A percentile compares a stretch with the other conserved stretches of the same genome.
Conservation (phyloP, 2,797 vertebrate species). For the Vipera ursinii region DNA sequence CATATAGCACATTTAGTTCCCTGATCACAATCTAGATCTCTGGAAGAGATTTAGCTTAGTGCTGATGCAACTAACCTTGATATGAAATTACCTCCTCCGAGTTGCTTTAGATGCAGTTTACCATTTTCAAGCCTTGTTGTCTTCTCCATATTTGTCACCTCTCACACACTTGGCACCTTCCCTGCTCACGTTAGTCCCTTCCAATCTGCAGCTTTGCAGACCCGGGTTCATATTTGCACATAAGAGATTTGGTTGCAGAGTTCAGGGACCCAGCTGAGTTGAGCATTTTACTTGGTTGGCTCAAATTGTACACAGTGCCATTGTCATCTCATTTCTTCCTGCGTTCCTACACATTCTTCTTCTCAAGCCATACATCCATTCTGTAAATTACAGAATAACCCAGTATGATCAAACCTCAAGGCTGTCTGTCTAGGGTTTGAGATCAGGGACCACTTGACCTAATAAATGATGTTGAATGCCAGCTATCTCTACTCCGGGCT, state of each 20-base stretch:
- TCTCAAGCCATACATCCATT: not conserved
- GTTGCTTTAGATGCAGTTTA: not conserved
- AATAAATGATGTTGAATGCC: not conserved
- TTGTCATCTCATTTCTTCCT: not conserved
- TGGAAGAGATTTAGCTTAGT: not conserved
- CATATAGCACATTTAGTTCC: not conserved
- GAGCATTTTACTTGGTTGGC: not conserved
- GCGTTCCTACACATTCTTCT: conserved; percentile 42
- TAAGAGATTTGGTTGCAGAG: not conserved
- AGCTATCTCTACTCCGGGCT: not conserved
- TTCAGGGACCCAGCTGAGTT: not conserved
- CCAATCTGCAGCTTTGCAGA: not conserved
- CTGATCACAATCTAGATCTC: not conserved
- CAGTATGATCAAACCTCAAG: conserved; percentile 24
- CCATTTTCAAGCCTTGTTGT: not conserved
- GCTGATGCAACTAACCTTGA: not conserved
- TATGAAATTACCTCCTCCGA: not conserved
- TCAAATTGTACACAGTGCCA: not conserved
- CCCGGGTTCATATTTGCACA: not conserved
- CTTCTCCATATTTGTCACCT: not conserved
- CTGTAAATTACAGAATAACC: conserved; percentile 22
- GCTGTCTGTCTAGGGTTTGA: conserved; percentile 8
- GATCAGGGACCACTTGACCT: conserved; percentile 2
- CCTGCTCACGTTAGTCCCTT: not conserved
- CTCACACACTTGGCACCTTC: no score